Base-by-base conservation (phyloP, 2,888 invertebrate species). In the Odontomyia ornata region DNA sequence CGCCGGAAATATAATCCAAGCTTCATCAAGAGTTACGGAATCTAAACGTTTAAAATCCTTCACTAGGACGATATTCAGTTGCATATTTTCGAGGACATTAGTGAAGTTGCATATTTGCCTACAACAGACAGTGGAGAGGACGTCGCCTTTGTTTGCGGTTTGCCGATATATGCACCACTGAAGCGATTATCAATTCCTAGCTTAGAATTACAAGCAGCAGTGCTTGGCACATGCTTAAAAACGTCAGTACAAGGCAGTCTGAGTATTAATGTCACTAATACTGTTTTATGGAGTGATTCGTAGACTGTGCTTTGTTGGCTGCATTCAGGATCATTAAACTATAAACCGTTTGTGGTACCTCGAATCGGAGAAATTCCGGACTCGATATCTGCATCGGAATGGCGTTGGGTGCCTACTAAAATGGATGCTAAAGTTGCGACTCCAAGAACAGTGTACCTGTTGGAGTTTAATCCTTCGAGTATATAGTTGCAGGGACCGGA, bases 341-440 rank as follows among this genome's bases (percentile, higher is more conserved):
- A 72, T 47, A 81, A 80, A 77, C 77, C 80, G 3, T 83, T 81
- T 52, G 81, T 81, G 1, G 80, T 80, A 0, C 79, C 80, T 71
- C 75, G n/a, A 11, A 79, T 83, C 11, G 80, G 79, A 0, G 81
- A 82, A 69, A 82, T 81, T 18, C 78, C 77, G 1, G 47, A 76
- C 1, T 30, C 67, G 13, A 71, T 79, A 5, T n/a, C 77, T 1
- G 81, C 79, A n/a, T n/a, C n/a, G n/a, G n/a, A n/a, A n/a, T n/a
- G n/a, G n/a, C n/a, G n/a, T n/a, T n/a, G n/a, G n/a, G 77, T 80
- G 4, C 80, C 81, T 13, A 78, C 82, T 0, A 78, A 79, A 4
- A 21, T 75, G 13, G 82, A 82, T 75, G 72, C 77, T 4, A 81
- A 82, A n/a, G 82, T 82, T 76, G 80, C 57, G 23, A 80, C 81